Evolutionary conservation across 2,888 invertebrate species (phyloP), one percentile per base, ranked within the genome.

Genomic region (Eupithecia pulchellata): DNA sequence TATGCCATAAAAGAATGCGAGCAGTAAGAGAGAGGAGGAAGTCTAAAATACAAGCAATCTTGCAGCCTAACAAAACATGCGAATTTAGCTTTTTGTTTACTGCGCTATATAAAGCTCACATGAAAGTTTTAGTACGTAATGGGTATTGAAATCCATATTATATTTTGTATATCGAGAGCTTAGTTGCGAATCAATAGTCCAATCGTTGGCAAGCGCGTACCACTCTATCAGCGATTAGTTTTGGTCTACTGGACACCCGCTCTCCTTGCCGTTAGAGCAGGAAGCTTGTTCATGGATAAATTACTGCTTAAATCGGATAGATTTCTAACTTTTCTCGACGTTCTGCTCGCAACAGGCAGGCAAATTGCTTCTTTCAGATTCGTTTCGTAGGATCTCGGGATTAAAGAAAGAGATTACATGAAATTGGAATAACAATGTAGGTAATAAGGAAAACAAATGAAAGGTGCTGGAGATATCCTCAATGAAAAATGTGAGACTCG

Each of bases 181-280:
- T 77, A 78, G 83, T 83, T 83, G 83, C 78, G 83, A 90, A 92
- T 91, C 90, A 89, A 92, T 92, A 90, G 89, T 89, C 89, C 86
- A 87, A 89, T 89, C 89, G 90, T 86, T 89, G 87, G 90, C 90
- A 89, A 89, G 87, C 89, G 84, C 88, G 89, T 87, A 88, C 88
- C 86, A 87, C 91, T 93, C 92, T 91, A 92, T 93, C 92, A 92
- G 87, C 91, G 91, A 93, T 93, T 93, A 93, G 90, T 90, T 87
- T 89, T 92, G 93, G 90, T 92, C 92, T 91, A 84, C 83, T 90
- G 90, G 87, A 86, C 87, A 85, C 86, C 84, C 86, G 86, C 85
- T 85, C 86, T 87, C 85, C 89, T 87, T 86, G 85, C 85, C 82
- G 81, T 79, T 82, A 79, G 81, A 80, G 78, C 78, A 80, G 79